Evolutionary conservation across 2,113 vertebrate species (phyloP), one percentile per base, ranked within the genome.

Genomic region (Phoxinus phoxinus): DNA sequence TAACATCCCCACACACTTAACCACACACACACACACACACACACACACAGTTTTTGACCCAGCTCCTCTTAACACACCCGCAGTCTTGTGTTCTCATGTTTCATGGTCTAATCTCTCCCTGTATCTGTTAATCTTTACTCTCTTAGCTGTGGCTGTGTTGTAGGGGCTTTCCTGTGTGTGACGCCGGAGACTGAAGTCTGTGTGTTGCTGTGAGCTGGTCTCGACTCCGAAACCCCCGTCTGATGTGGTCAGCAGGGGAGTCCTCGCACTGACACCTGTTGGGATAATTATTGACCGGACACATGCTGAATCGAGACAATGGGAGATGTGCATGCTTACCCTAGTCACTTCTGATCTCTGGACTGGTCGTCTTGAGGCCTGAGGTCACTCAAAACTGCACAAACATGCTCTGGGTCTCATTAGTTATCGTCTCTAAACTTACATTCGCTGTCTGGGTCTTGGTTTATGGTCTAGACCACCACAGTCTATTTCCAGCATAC

Each of bases 211-310:
- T 84, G 86, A 89, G 32, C 17, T 25, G 46, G 46, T 48, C 37
- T 32, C 11, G 6, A 27, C 75, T 71, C 13, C 25, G 41, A 41
- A 41, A 41, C 76, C 77, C 59, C 53, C 37, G 44, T 56, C 84
- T 58, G 74, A 48, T 75, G 65, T 71, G 84, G n/a, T 85, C 83
- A 78, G 91, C 88, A 79, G 73, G 81, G 82, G 90, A 89, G 89
- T 41, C 84, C 81, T 85, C 89, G 91, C 88, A 90, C 87, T 88
- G 89, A 92, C 94, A 94, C 92, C 93, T 94, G 93, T 93, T 92
- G 91, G 78, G 89, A 86, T 88, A 92, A 94, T 91, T 92, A 91
- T 89, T 86, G 83, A 85, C 89, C 82, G 59, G 92, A 92, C 91
- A 91, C 92, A 92, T 76, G 61, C 89, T 83, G 53, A 72, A 76